phyloP scores from a whole-genome alignment of 2,888 invertebrate genomes.

The Philonicus albiceps region DNA sequence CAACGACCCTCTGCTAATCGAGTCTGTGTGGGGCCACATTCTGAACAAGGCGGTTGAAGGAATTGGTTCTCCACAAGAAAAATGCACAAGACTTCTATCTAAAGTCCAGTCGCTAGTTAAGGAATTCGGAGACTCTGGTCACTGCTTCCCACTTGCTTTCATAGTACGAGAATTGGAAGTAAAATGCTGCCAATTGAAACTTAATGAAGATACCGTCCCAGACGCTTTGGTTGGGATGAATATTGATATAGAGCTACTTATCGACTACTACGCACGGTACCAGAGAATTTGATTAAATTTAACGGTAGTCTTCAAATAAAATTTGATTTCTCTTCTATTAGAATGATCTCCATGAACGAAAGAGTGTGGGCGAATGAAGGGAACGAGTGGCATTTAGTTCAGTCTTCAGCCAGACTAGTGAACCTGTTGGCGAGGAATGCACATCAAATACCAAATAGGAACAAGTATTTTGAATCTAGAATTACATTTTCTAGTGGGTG shows the following conservation, averaged over 20 bases:
- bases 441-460: slow-evolving; percentile 66
- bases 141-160: slow-evolving; percentile 89
- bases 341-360: slow-evolving; percentile 82
- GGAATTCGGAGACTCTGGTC: slow-evolving; percentile 80
- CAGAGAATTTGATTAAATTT: not conserved
- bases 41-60: slow-evolving; percentile 61
- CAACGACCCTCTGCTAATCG: slow-evolving; percentile 85
- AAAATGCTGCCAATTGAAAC: slow-evolving; percentile 75
- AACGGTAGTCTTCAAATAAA: not conserved
- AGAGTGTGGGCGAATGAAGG: slow-evolving; percentile 86
- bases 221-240: slow-evolving; percentile 78
- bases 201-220: slow-evolving; percentile 79
- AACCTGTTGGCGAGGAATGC: slow-evolving; percentile 73
- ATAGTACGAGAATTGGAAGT: slow-evolving; percentile 82
- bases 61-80: slow-evolving; percentile 66
- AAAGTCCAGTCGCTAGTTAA: slow-evolving; percentile 81
- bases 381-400: slow-evolving; percentile 84
- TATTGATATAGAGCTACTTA: slow-evolving; percentile 77
- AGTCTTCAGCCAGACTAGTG: slow-evolving; percentile 77
- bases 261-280: slow-evolving; percentile 80
- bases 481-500: not conserved
- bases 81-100: slow-evolving; percentile 73
- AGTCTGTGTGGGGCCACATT: slow-evolving; percentile 91
- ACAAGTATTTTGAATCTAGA: slow-evolving; percentile 54
- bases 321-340: slow-evolving; percentile 56